Base-by-base conservation (phyloP, 1,140 invertebrate genomes). In the Neodiprion virginianus region DNA sequence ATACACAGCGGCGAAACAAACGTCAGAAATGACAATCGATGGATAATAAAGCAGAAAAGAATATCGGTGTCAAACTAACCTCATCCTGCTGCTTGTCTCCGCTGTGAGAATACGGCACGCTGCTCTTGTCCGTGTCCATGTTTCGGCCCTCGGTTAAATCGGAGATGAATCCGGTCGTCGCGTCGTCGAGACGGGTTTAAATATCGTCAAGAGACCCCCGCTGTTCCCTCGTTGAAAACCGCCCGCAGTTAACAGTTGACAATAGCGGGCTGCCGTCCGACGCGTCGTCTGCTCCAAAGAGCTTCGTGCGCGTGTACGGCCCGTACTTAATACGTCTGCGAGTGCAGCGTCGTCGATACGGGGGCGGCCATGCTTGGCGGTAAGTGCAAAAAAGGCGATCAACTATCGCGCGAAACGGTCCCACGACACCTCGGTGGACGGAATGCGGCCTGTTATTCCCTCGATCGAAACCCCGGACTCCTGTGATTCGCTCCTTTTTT, bases 31-130 rank as follows among this genome's bases (percentile, higher is more conserved):
- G 28, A 40, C 28, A 67, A 69, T 72, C 69, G 65, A 69, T 28
- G 71, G 7, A 72, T 40, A 40, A 3, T 40, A 40, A 40, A 40
- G 28, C 28, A 40, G 28, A 40, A 40, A 40, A 40, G 28, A 40
- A 79, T 50, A 50, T 40, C 28, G 28, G 5, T 40, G 28, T 40
- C 28, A 74, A 74, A 79, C 80, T 86, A 86, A 93, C 92, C 89
- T 93, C 91, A 85, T 93, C 92, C 81, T 92, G 90, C 11, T 85
- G 83, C 75, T 86, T 88, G 74, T 91, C 88, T 40, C 91, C 91
- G 72, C 81, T 89, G 75, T 87, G 86, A 48, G 91, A 91, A 73
- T 88, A 89, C 48, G 85, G 79, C 72, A 80, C 75, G 48, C 67
- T 10, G 9, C 71, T 75, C 49, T 79, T 80, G 23, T 80, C 79